Evolutionary conservation across 2,888 invertebrate genomes (phyloP), one percentile per base, ranked within the genome.

Genomic region (Aporophyla lueneburgensis): DNA sequence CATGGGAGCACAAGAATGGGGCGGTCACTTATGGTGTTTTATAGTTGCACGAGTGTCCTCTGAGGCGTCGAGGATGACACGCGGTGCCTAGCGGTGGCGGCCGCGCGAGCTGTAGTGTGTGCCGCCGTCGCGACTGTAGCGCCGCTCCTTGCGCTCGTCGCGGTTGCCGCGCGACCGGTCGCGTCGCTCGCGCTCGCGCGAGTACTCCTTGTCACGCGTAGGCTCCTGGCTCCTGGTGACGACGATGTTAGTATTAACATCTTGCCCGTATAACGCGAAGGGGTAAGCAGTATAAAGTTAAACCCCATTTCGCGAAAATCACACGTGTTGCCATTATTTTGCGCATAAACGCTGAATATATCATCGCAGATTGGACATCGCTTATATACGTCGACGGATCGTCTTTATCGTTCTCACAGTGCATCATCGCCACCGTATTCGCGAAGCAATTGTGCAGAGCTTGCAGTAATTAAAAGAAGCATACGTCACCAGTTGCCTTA

Each of bases 121-220:
- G 9, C 92, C 91, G 51, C 89, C 88, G 21, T 96, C 96, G 84
- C 96, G 95, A 70, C 95, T 96, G 94, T 96, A 95, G 56, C 96
- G 94, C 7, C 96, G 93, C 86, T 95, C 95, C 85, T 95, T 95
- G 76, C 94, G 92, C 21, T 94, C 95, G 71, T 91, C 93, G 49
- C 94, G 93, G 51, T 79, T 87, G 71, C 93, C 93, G 72, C 95
- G 94, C 27, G 95, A 90, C 58, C 93, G 81, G 67, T 95, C 95
- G 71, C 95, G 93, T 0, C 95, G 90, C 40, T 95, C 95, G 16
- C 95, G 93, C 33, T 96, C 96, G n/a, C 96, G 93, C 7, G 92
- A 86, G 85, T 92, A 90, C 74, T 96, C 96, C 76, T 96, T 96
- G 63, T 95, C 95, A 3, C 94, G 93, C 4, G 85, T 78, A 46